Evolutionary conservation across 92 coral and sea anemone genomes (phyloP).

Genomic region (Porites lobata): DNA sequence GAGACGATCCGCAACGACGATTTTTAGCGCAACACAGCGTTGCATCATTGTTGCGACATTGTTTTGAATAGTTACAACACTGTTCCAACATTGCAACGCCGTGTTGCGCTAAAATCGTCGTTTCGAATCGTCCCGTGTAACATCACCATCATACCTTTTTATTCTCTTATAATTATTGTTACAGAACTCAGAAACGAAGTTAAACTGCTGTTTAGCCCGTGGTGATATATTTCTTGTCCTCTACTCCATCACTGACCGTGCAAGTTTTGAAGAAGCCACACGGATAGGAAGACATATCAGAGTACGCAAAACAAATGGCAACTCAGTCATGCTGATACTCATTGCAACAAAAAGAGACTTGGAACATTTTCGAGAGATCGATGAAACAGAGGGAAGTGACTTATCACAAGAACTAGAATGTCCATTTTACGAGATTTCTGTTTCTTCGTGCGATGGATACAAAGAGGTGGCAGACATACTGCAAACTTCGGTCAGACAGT

Average conservation of each 20-base stretch:
- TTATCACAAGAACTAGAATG: constrained; percentile 90
- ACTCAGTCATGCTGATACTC: constrained; percentile 67
- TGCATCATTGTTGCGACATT: no score
- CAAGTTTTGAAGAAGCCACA: constrained; percentile 86
- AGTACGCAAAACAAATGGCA: constrained; percentile 76
- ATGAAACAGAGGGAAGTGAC: constrained; percentile 83
- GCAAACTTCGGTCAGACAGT: constrained; percentile 49
- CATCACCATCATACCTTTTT: not conserved
- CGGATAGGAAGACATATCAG: constrained; percentile 81
- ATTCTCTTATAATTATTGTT: not conserved
- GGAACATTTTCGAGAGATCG: constrained; percentile 89
- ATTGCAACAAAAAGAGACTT: constrained; percentile 92
- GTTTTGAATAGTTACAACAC: no score
- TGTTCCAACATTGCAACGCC: no score
- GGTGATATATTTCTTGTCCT: constrained; percentile 88
- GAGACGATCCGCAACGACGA: no score
- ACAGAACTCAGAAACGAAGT: constrained; percentile 85
- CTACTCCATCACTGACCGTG: constrained; percentile 90
- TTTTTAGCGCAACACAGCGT: no score
- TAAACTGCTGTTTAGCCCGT: constrained; percentile 74
- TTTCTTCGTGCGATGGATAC: constrained; percentile 86
- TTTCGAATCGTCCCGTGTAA: no score
- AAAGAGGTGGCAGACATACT: constrained; percentile 84
- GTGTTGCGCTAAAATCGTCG: no score
- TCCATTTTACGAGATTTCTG: constrained; percentile 91